These are phyloP conservation scores for Schizothorax lantsangensis DNA, from an alignment of 2,797 vertebrate species.

Conservation along the genomic window DNA sequence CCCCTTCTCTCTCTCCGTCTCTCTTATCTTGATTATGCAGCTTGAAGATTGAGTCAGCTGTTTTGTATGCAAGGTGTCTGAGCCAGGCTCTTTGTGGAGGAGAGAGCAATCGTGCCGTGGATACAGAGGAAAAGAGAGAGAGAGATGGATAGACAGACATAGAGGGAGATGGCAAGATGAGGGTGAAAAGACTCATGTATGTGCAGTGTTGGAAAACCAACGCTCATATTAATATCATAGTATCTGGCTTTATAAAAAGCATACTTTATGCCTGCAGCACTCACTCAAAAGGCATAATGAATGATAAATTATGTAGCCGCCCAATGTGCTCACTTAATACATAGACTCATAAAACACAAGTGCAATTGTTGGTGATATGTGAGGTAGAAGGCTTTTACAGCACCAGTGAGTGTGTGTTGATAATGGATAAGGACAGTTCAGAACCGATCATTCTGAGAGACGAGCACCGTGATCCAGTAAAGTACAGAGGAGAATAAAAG, in stretches of 20 bases:
- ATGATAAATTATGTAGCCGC: constrained; percentile 30
- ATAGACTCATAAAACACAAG: constrained; percentile 39
- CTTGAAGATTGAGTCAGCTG: constrained; percentile 90
- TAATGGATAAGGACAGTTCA: constrained; percentile 22
- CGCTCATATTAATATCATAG: constrained; percentile 24
- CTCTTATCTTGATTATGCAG: constrained; percentile 89
- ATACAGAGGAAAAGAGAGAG: constrained; percentile 81
- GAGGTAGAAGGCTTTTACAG: constrained; percentile 33
- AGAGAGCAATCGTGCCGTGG: constrained; percentile 76
- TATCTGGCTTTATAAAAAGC: constrained; percentile 1
- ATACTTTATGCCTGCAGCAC: not conserved
- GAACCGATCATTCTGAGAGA: constrained; percentile 18
- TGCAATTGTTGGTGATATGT: constrained; percentile 19
- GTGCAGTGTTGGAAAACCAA: constrained; percentile 67
- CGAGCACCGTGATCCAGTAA: not conserved
- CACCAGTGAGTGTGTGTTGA: constrained; percentile 21
- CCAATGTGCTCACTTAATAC: constrained; percentile 26
- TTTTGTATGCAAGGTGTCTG: constrained; percentile 86
- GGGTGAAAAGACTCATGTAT: constrained; percentile 69
- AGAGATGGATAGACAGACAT: constrained; percentile 70
- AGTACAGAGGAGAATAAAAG: not conserved
- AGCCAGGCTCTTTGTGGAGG: constrained; percentile 81
- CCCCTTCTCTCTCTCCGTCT: constrained; percentile 69
- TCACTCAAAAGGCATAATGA: not conserved
- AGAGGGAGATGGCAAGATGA: constrained; percentile 72